Conservation (phyloP, 2,113 vertebrate genomes). For the Phrynosoma blainvillii region DNA sequence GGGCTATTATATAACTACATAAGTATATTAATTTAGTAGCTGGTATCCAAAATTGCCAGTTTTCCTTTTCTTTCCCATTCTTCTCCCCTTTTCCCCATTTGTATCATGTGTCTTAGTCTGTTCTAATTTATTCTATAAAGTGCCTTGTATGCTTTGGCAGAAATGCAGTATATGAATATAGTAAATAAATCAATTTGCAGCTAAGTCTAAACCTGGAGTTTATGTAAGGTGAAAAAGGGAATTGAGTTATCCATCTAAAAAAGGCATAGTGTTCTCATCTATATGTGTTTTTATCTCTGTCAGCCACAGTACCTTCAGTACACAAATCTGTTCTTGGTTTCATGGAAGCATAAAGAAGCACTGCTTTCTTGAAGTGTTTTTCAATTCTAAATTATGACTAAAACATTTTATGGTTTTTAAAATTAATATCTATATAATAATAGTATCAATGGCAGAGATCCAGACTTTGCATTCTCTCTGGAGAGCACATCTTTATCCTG, state of each 20-base stretch:
- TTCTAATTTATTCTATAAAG: neutral
- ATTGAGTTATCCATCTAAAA: neutral
- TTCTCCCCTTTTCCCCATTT: too few species aligned
- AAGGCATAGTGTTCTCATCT: neutral
- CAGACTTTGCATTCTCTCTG: neutral
- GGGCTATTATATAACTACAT: too few species aligned
- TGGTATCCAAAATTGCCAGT: too few species aligned
- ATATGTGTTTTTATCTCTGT: neutral
- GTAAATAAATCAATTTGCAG: neutral
- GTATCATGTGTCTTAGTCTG: neutral
- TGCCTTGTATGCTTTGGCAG: neutral
- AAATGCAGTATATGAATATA: neutral
- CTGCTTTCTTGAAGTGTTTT: neutral
- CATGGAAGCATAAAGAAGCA: neutral
- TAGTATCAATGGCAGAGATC: neutral
- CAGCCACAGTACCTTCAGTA: neutral
- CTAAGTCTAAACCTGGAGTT: neutral
- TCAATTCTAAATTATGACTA: neutral
- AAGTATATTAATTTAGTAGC: too few species aligned
- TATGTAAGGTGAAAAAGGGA: neutral
- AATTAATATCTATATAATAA: too few species aligned
- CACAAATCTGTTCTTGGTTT: neutral
- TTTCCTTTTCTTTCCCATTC: too few species aligned
- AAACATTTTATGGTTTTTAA: neutral
- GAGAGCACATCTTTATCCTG: neutral